These are phyloP conservation scores for Urocolius indicus DNA, from an alignment of 2,113 vertebrate genomes.

Conservation along the genomic window DNA sequence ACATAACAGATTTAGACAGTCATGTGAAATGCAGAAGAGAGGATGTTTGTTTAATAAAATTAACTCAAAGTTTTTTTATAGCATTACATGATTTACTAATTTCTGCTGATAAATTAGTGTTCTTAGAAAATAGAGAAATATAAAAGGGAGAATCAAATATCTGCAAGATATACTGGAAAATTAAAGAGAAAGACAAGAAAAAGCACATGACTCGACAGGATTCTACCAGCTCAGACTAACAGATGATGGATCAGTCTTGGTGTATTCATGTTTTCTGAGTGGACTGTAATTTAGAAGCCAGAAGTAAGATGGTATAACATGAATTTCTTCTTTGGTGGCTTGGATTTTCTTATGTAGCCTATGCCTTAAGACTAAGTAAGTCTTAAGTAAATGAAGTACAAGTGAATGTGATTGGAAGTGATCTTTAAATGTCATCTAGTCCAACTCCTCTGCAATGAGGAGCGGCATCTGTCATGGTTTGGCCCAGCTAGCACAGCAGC, in stretches of 20 bases:
- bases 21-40: neutral
- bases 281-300: neutral
- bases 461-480: too few relatives aligned
- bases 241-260: neutral
- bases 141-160: neutral
- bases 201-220: neutral
- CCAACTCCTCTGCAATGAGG: too few relatives aligned
- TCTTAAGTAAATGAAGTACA: too few relatives aligned
- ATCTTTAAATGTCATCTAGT: too few relatives aligned
- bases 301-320: neutral
- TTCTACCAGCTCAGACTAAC: neutral
- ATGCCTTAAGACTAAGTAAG: neutral
- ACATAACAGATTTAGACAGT: neutral
- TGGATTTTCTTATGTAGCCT: neutral
- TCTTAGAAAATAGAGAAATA: neutral
- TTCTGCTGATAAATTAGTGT: neutral
- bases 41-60: neutral
- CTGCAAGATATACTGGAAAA: neutral
- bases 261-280: neutral
- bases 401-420: too few relatives aligned
- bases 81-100: neutral
- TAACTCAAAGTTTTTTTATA: neutral
- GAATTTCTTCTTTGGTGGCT: neutral
- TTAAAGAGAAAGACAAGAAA: neutral
- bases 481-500: too few relatives aligned